A percentile compares a stretch with the other conserved stretches of the same genome.
These are phyloP conservation scores for Myocastor coypus DNA, from an alignment of 2,113 vertebrate genomes.

Conservation along the genomic window DNA sequence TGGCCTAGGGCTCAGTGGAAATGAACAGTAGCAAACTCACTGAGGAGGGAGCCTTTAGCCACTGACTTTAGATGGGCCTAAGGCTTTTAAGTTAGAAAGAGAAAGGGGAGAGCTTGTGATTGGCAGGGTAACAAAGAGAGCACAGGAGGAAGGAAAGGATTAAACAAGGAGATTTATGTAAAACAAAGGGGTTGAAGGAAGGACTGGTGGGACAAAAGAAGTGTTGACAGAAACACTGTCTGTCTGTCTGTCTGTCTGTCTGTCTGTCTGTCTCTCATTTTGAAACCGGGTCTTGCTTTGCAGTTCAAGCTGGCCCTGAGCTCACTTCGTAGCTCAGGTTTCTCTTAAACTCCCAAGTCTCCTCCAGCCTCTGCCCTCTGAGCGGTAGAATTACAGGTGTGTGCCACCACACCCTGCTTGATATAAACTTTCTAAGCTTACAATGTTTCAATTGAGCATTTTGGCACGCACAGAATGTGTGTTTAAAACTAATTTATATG, in stretches of 20 bases:
- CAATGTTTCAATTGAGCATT: background rate
- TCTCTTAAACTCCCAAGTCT: too few relatives aligned
- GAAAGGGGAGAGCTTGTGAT: background rate
- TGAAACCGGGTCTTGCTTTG: too few relatives aligned
- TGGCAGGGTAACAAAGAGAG: rapidly evolving
- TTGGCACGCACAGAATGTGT: background rate
- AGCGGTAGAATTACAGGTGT: too few relatives aligned
- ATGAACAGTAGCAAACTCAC: too few relatives aligned
- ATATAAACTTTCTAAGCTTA: background rate
- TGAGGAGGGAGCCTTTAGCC: background rate
- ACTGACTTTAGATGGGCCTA: background rate
- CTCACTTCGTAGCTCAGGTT: too few relatives aligned
- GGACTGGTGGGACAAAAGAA: too few relatives aligned
- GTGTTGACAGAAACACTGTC: background rate
- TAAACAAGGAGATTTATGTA: background rate
- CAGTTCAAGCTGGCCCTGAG: too few relatives aligned
- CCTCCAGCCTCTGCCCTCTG: too few relatives aligned
- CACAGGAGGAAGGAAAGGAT: background rate
- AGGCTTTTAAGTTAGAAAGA: background rate
- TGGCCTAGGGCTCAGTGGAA: too few relatives aligned
- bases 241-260: too few relatives aligned
- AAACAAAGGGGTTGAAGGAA: background rate
- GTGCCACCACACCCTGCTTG: too few relatives aligned
- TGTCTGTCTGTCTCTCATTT: too few relatives aligned
- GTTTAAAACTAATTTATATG: background rate